These are phyloP conservation scores for Venusia cambrica DNA, from an alignment of 2,888 invertebrate species.

Conservation along the genomic window DNA sequence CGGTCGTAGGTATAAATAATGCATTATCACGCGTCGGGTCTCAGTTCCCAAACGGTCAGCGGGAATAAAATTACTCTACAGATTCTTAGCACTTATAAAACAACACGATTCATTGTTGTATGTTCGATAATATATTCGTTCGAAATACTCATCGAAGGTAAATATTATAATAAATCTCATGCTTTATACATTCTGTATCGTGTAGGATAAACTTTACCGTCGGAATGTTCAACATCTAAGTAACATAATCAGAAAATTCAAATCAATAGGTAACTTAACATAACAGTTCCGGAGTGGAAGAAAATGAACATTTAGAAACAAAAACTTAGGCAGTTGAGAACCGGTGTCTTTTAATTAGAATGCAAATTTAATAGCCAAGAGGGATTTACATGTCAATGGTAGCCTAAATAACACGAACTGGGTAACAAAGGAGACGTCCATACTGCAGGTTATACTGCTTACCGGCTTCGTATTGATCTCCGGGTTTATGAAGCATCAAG, in stretches of 20 bases:
- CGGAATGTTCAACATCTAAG: slow-evolving; percentile 15
- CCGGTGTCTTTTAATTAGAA: slow-evolving; percentile 73
- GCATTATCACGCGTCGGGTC: slow-evolving; percentile 75
- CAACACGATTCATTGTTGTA: slow-evolving; percentile 39
- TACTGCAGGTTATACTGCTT: slow-evolving; percentile 38
- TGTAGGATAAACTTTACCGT: slow-evolving; percentile 28
- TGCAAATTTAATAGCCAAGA: slow-evolving; percentile 77
- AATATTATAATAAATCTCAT: slow-evolving; percentile 33
- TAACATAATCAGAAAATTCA: slow-evolving; percentile 16
- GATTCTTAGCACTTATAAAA: slow-evolving; percentile 50
- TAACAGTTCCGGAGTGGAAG: slow-evolving; percentile 17
- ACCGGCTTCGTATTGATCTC: slow-evolving; percentile 56
- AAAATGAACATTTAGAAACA: slow-evolving; percentile 37
- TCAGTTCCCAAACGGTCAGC: slow-evolving; percentile 47
- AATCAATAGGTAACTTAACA: slow-evolving; percentile 21
- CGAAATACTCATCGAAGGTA: slow-evolving; percentile 28
- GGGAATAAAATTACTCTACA: slow-evolving; percentile 64
- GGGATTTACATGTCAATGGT: slow-evolving; percentile 79
- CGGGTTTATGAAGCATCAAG: slow-evolving; percentile 46
- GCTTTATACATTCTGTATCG: slow-evolving; percentile 28
- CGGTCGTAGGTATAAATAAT: slow-evolving; percentile 72
- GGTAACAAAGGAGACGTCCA: slow-evolving; percentile 60
- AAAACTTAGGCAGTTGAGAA: slow-evolving; percentile 49
- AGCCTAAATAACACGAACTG: slow-evolving; percentile 68
- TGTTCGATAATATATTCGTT: slow-evolving; percentile 20